phyloP scores from a whole-genome alignment of 2,888 invertebrate species.

The Drosophila prostipennis region DNA sequence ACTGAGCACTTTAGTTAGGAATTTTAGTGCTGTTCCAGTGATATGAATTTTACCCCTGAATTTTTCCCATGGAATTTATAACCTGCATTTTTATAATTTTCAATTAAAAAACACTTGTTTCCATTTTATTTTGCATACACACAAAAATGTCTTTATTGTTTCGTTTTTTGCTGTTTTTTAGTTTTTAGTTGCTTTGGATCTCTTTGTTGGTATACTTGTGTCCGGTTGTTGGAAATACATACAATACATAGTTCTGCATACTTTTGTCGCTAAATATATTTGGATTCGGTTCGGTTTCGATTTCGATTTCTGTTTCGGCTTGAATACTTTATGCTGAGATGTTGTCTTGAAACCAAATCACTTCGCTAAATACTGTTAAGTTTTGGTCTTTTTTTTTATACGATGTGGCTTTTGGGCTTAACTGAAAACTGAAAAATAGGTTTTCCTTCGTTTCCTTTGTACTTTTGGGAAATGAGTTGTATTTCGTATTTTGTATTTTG shows the following conservation, averaged over 20 bases:
- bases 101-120: slow-evolving; percentile 2
- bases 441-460: slow-evolving; percentile 32
- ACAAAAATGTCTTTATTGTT: slow-evolving; percentile 75
- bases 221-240: slow-evolving; percentile 42
- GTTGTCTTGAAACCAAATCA: slow-evolving; percentile 72
- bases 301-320: slow-evolving; percentile 3
- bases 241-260: slow-evolving; percentile 24
- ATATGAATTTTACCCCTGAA: too few relatives aligned
- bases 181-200: slow-evolving; percentile 32
- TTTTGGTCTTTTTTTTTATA: slow-evolving; percentile 25
- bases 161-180: slow-evolving; percentile 49
- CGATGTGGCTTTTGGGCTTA: slow-evolving; percentile 1
- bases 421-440: slow-evolving; percentile 20
- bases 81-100: too few relatives aligned
- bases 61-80: too few relatives aligned
- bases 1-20: too few relatives aligned
- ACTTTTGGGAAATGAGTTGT: slow-evolving; percentile 46
- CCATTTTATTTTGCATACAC: slow-evolving; percentile 64
- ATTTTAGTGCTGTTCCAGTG: too few relatives aligned
- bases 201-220: slow-evolving; percentile 35
- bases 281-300: slow-evolving; percentile 14
- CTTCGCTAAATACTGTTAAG: slow-evolving; percentile 54
- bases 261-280: slow-evolving; percentile 41
- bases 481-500: slow-evolving; percentile 11
- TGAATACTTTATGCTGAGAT: slow-evolving; percentile 31